phyloP scores from a whole-genome alignment of 2,888 invertebrate genomes.

The Drosophila histrio region DNA sequence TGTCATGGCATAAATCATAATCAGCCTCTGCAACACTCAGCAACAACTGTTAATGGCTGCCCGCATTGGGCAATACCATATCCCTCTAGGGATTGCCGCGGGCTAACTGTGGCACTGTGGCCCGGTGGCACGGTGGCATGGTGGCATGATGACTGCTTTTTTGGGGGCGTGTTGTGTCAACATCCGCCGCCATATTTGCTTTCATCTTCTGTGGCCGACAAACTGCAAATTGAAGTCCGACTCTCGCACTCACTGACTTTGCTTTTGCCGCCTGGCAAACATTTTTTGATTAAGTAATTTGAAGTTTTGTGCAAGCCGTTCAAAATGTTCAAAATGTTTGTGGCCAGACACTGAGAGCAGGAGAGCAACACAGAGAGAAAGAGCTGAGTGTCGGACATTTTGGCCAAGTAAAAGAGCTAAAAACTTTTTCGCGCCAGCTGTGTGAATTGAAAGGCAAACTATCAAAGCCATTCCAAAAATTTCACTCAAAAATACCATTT shows the following conservation, averaged over 20 bases:
- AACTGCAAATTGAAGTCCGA: constrained; percentile 56
- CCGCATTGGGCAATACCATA: constrained; percentile 39
- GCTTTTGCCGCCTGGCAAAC: constrained; percentile 34
- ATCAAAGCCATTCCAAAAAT: not conserved
- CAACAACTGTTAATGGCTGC: constrained; percentile 57
- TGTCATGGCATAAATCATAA: constrained; percentile 60
- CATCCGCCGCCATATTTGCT: constrained; percentile 56
- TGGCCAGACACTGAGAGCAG: not conserved
- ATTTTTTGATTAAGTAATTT: constrained; percentile 68
- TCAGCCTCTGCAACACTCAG: constrained; percentile 45
- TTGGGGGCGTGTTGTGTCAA: constrained; percentile 36
- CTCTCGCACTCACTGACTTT: not conserved
- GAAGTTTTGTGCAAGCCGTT: constrained; percentile 67
- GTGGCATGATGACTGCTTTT: not conserved
- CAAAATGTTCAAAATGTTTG: constrained; percentile 43
- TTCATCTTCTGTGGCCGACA: constrained; percentile 53
- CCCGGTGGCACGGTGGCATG: not conserved
- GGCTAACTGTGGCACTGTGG: not conserved
- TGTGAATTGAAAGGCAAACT: constrained; percentile 61
- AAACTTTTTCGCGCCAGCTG: constrained; percentile 58
- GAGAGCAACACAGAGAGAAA: not conserved
- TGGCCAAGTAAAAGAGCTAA: constrained; percentile 40
- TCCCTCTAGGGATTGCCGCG: not conserved
- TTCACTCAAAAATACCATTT: constrained; percentile 1
- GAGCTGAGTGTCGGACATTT: constrained; percentile 18